These are phyloP conservation scores for Stegodyphus dumicola DNA, from an alignment of 1,140 invertebrate species.

Conservation along the genomic window DNA sequence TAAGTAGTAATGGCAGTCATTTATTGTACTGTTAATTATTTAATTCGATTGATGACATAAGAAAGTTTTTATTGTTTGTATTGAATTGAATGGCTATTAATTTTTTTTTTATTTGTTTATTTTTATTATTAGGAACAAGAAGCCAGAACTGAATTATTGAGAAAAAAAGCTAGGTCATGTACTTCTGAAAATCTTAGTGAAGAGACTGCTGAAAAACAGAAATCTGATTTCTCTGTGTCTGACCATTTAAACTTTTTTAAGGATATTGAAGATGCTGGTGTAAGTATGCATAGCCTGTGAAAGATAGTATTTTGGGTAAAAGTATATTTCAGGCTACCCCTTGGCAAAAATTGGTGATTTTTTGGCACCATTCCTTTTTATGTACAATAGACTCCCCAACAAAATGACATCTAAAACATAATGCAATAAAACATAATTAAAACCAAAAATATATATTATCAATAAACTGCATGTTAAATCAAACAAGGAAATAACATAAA, in stretches of 20 bases:
- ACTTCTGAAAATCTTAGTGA: slow-evolving; percentile 19
- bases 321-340: no score
- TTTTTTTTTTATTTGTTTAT: no score
- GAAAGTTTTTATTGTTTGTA: not conserved
- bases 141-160: slow-evolving; percentile 81
- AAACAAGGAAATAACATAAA: no score
- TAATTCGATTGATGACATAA: not conserved
- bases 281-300: slow-evolving; percentile 56
- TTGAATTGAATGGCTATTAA: slow-evolving; percentile 11
- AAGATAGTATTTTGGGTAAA: no score
- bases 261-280: slow-evolving; percentile 80
- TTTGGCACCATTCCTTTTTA: no score
- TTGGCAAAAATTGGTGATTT: no score
- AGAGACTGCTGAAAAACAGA: slow-evolving; percentile 2
- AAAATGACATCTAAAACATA: no score
- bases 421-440: no score
- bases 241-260: slow-evolving; percentile 91
- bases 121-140: slow-evolving; percentile 81
- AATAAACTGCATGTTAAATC: no score
- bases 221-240: slow-evolving; percentile 7
- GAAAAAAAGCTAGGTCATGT: slow-evolving; percentile 72
- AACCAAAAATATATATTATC: no score
- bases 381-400: no score
- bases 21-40: not conserved
- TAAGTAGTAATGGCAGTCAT: no score